Conservation (phyloP, 2,888 invertebrate species). For the Caenorhabditis sp. region DNA sequence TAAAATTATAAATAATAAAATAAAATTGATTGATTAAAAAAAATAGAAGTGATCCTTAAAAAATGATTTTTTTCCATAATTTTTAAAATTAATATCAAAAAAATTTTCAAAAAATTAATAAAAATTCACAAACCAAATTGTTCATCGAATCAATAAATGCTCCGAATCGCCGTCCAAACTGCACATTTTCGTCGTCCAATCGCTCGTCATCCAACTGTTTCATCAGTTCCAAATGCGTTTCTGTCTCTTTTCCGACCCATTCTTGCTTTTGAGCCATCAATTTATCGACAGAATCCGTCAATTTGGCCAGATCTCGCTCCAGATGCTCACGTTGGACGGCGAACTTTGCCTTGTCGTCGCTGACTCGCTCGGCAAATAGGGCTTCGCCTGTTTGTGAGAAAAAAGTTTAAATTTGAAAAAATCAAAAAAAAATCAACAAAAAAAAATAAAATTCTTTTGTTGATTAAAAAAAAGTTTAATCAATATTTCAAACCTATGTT, state of each 20-base stretch:
- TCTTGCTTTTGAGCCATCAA: constrained; percentile 15
- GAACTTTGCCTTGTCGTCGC: constrained; percentile 43
- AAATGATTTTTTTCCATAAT: too few relatives aligned
- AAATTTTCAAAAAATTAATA: too few relatives aligned
- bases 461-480: too few relatives aligned
- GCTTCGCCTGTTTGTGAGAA: too few relatives aligned
- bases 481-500: too few relatives aligned
- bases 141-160: constrained; percentile 38
- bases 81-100: too few relatives aligned
- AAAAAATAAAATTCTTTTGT: too few relatives aligned
- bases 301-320: constrained; percentile 22
- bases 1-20: neutral
- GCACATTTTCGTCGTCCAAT: neutral
- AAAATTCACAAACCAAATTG: constrained; percentile 25
- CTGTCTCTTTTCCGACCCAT: constrained; percentile 25
- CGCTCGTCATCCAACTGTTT: constrained; percentile 24
- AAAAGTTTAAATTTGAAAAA: too few relatives aligned
- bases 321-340: constrained; percentile 11
- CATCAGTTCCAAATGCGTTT: constrained; percentile 28
- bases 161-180: constrained; percentile 29
- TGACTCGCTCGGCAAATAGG: constrained; percentile 26
- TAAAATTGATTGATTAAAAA: too few relatives aligned
- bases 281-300: constrained; percentile 30
- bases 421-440: too few relatives aligned
- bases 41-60: too few relatives aligned